A percentile compares a stretch with the other conserved stretches of the same genome.
Evolutionary conservation across 2,888 invertebrate genomes (phyloP).

Genomic region (Troides oblongomaculatus): DNA sequence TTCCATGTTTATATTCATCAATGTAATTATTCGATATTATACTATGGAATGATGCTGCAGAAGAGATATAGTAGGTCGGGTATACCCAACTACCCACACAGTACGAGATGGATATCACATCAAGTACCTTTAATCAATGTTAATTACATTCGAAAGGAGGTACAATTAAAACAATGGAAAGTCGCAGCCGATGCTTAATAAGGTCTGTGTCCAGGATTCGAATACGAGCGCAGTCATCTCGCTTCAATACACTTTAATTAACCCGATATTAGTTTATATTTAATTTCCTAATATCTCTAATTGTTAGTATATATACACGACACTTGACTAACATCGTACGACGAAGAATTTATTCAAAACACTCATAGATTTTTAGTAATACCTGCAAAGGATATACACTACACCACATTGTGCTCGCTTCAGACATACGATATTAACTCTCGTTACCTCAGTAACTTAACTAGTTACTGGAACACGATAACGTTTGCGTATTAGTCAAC

Average conservation of each 20-base stretch:
- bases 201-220: background rate
- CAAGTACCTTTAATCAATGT: constrained; percentile 18
- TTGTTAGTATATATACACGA: no score
- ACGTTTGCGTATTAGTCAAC: no score
- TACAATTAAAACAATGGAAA: constrained; percentile 17
- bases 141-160: constrained; percentile 15
- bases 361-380: no score
- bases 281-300: no score
- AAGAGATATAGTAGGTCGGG: background rate
- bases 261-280: background rate
- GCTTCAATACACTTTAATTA: background rate
- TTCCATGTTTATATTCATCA: background rate
- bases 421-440: no score
- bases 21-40: background rate
- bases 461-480: no score
- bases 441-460: no score
- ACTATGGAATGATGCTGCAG: background rate
- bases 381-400: no score
- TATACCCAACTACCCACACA: constrained; percentile 1
- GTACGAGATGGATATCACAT: constrained; percentile 2
- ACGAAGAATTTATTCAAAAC: no score
- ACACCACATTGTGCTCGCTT: no score
- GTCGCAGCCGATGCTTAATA: background rate
- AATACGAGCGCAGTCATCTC: background rate
- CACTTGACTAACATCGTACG: no score